Base-by-base conservation (phyloP, 1,140 invertebrate genomes). In the Patella vulgata region DNA sequence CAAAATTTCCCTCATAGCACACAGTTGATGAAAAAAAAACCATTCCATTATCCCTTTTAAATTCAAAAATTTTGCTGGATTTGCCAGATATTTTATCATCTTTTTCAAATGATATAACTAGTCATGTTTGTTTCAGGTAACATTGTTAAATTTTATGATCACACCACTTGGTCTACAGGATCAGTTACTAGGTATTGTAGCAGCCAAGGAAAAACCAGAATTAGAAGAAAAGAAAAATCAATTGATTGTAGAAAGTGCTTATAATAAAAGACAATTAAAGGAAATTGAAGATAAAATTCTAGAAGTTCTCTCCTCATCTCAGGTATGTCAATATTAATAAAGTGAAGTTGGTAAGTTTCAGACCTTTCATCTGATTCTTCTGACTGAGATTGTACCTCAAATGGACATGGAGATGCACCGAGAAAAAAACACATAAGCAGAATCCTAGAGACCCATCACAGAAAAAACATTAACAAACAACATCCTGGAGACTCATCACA, bases 271-370 rank as follows among this genome's bases (percentile, higher is more conserved):
- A 54, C 88, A 93, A 73, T 80, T 98, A 33, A 93, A 96, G 79
- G 94, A 97, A 74, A 95, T 96, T 5, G 95, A 98, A 86, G 93
- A 97, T 79, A 92, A 95, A 83, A 98, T 98, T 63, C 85, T 98
- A 0, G 88, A 93, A 82, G 90, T 96, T 64, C 86, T 98, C 1
- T 92, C 87, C 11, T 68, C 85, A 19, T 89, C 89, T 0, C 85
- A 84, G 78, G 82, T 84, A 57, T 25, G 14, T 21, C 14, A 2
- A 44, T 19, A 3, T 36, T 28, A 27, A 27, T 50, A 50, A 36
- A 43, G 14, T 23, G 9, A 55, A 46, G 4, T 12, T 28, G n/a
- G 12, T 12, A 52, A 52, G 6, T 9, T 28, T 14, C 9, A 1
- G n/a, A n/a, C n/a, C n/a, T n/a, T n/a, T n/a, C n/a, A n/a, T n/a